These are phyloP conservation scores for Procavia capensis DNA, from an alignment of 2,113 vertebrate species.

Conservation along the genomic window DNA sequence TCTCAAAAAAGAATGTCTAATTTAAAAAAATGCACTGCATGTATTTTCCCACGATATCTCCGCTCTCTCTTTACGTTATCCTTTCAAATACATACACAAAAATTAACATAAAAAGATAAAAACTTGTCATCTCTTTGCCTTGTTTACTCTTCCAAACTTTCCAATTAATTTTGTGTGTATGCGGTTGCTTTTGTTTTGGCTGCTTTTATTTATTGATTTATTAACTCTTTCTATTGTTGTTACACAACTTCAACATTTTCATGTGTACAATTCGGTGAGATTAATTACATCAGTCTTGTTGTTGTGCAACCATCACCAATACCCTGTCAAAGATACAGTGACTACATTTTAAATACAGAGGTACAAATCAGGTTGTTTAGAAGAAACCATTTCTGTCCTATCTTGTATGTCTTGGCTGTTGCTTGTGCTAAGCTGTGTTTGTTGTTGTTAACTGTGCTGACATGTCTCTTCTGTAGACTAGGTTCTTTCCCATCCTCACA, in stretches of 20 bases:
- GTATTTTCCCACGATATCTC: neutral
- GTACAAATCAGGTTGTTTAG: neutral
- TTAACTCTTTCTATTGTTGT: neutral
- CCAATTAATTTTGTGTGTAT: neutral
- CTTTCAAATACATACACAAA: neutral
- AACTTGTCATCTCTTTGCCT: neutral
- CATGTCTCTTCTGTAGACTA: too few species aligned
- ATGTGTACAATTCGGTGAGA: neutral
- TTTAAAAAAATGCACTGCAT: neutral
- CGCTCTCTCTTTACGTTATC: neutral
- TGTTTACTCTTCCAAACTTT: neutral
- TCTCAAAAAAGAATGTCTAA: slow-evolving; percentile 11
- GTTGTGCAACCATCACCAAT: neutral
- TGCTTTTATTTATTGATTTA: too few species aligned
- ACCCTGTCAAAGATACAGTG: neutral
- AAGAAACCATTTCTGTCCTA: neutral
- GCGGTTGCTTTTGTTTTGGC: neutral
- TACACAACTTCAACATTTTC: neutral
- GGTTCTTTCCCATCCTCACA: neutral
- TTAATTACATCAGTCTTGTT: neutral
- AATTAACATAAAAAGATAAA: slow-evolving; percentile 6
- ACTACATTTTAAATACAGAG: neutral
- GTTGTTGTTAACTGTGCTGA: neutral
- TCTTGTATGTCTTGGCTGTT: neutral
- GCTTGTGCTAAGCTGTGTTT: neutral